Evolutionary conservation across 2,113 vertebrate genomes (phyloP).

Genomic region (Paramormyrops kingsleyae): DNA sequence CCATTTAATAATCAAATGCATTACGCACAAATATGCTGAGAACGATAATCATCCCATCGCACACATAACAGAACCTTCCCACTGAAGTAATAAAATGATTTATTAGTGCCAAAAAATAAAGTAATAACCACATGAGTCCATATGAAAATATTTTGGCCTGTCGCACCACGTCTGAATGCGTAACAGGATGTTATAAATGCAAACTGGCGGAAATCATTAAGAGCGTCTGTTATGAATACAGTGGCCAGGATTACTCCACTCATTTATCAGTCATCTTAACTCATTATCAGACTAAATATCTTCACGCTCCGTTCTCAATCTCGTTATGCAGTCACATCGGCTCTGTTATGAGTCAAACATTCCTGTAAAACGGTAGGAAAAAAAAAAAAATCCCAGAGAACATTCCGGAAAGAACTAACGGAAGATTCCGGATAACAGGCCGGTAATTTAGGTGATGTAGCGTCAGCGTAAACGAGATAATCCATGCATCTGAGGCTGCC

Average conservation of each 20-base stretch:
- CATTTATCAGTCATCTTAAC: conserved; percentile 39
- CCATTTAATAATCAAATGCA: background rate
- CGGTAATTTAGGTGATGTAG: too few relatives aligned
- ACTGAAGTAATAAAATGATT: background rate
- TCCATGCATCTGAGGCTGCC: background rate
- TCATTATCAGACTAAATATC: conserved; percentile 45
- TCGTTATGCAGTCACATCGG: conserved; percentile 22
- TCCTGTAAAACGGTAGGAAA: background rate
- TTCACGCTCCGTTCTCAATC: conserved; percentile 47
- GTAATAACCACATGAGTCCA: background rate
- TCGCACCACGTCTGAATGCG: background rate
- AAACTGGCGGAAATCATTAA: background rate
- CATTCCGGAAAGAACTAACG: background rate
- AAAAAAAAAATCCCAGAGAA: background rate
- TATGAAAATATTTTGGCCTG: background rate
- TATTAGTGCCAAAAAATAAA: background rate
- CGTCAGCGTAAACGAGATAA: background rate
- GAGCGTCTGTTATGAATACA: conserved; percentile 7
- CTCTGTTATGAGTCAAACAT: background rate
- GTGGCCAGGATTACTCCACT: background rate
- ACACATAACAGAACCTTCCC: background rate
- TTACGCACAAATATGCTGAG: background rate
- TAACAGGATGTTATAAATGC: background rate
- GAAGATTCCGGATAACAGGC: background rate
- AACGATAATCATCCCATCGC: background rate